Percentiles rank a stretch among this genome's conserved stretches.
Evolutionary conservation across 2,797 vertebrate genomes (phyloP).

Genomic region (Erethizon dorsatum): DNA sequence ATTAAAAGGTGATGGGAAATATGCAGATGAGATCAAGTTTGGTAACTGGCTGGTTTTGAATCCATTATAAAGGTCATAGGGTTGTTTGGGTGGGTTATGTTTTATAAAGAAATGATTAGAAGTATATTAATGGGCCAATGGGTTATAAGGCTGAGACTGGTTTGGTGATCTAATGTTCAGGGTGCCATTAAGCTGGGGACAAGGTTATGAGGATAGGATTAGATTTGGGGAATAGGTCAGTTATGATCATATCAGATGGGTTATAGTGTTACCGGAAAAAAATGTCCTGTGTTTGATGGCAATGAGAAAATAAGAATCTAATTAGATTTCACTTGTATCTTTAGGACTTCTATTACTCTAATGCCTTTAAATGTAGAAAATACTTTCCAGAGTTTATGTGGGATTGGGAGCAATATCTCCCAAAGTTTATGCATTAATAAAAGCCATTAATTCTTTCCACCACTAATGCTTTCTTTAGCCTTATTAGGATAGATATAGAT

Average conservation of each 20-base stretch:
- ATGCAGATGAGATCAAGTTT: slow-evolving; percentile 83
- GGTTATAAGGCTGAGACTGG: slow-evolving; percentile 75
- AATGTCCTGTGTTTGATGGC: slow-evolving; percentile 51
- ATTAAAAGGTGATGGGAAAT: slow-evolving; percentile 84
- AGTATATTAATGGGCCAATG: slow-evolving; percentile 80
- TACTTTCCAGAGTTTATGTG: neutral
- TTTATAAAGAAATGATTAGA: slow-evolving; percentile 81
- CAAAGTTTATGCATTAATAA: neutral
- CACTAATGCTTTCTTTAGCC: neutral
- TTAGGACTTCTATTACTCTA: neutral
- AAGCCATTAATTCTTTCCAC: neutral
- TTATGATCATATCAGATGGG: slow-evolving; percentile 49
- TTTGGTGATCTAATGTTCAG: slow-evolving; percentile 57
- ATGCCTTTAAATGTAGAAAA: neutral
- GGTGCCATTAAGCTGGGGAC: slow-evolving; percentile 44
- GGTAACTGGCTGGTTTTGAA: slow-evolving; percentile 82
- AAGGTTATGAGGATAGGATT: slow-evolving; percentile 67
- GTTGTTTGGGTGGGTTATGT: slow-evolving; percentile 80
- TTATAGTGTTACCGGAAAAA: slow-evolving; percentile 60
- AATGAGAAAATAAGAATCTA: slow-evolving; percentile 68
- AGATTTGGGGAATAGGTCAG: slow-evolving; percentile 67
- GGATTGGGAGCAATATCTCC: neutral
- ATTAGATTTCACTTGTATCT: slow-evolving; percentile 37
- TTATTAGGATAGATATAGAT: neutral
- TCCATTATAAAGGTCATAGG: slow-evolving; percentile 85